Percentiles rank a stretch among this genome's conserved stretches.
Evolutionary conservation across 2,113 vertebrate genomes (phyloP).

Genomic region (Nycticebus coucang): DNA sequence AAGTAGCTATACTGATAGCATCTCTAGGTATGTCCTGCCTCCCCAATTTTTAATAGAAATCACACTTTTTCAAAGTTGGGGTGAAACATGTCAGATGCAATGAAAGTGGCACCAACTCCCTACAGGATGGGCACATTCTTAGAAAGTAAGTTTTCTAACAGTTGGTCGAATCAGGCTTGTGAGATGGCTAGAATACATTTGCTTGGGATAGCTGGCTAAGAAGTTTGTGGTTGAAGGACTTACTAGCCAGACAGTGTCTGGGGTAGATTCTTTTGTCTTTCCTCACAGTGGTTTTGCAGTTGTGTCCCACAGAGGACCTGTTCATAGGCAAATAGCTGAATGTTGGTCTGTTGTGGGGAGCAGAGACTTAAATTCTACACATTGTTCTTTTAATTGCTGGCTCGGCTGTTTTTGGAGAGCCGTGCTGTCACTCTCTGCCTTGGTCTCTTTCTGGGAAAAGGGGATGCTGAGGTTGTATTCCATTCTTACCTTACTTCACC

Average conservation of each 20-base stretch:
- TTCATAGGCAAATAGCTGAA: not conserved
- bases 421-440: too few species aligned
- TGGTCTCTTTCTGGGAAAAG: not conserved
- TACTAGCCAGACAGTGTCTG: not conserved
- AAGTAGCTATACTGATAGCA: not conserved
- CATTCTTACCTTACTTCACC: not conserved
- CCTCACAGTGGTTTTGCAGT: not conserved
- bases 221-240: not conserved
- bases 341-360: not conserved
- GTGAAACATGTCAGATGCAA: not conserved
- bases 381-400: not conserved
- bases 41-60: not conserved
- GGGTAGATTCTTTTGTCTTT: not conserved
- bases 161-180: not conserved
- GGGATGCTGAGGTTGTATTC: not conserved
- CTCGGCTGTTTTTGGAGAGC: not conserved
- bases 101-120: not conserved
- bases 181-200: not conserved
- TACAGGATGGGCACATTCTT: not conserved
- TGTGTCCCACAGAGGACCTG: not conserved
- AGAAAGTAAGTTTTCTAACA: fast-evolving
- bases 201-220: not conserved
- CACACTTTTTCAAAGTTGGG: not conserved
- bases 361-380: not conserved
- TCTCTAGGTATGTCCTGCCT: not conserved